These are phyloP conservation scores for Buteo buteo DNA, from an alignment of 2,113 vertebrate genomes.

Conservation along the genomic window DNA sequence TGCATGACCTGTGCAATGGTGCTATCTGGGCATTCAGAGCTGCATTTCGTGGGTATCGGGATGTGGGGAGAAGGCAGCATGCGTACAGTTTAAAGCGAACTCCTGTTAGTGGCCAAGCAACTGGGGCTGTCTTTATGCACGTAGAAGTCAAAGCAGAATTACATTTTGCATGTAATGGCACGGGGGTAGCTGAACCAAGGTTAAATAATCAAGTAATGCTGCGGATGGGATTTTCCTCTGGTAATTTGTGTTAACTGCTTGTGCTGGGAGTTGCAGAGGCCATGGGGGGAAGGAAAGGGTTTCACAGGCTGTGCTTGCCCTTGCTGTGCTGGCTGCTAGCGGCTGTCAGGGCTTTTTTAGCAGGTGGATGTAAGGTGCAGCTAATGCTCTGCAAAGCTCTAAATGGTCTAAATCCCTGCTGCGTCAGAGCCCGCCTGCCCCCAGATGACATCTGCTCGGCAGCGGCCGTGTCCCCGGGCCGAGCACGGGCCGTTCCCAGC, in stretches of 20 bases:
- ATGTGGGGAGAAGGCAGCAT: not conserved
- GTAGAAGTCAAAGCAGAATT: not conserved
- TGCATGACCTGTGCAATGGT: fast-evolving
- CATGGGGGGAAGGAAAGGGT: not conserved
- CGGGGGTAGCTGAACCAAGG: not conserved
- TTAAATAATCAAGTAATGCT: not conserved
- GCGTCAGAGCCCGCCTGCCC: not conserved
- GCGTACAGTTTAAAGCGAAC: not conserved
- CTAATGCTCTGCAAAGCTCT: not conserved
- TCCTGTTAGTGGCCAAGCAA: not conserved
- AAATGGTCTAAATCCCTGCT: not conserved
- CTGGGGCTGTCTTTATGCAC: not conserved
- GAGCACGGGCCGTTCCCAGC: fast-evolving
- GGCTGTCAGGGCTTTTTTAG: not conserved
- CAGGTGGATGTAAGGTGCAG: not conserved
- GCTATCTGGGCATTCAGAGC: not conserved
- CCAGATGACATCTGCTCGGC: not conserved
- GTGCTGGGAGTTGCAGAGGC: not conserved
- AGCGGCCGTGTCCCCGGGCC: fast-evolving
- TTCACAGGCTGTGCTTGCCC: not conserved
- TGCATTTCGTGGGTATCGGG: not conserved
- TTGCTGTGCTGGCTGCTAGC: not conserved
- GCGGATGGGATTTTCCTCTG: not conserved
- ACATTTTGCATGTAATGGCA: not conserved
- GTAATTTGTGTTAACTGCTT: not conserved